Evolutionary conservation across 2,888 invertebrate species (phyloP).

Genomic region (Orchesella flavescens): DNA sequence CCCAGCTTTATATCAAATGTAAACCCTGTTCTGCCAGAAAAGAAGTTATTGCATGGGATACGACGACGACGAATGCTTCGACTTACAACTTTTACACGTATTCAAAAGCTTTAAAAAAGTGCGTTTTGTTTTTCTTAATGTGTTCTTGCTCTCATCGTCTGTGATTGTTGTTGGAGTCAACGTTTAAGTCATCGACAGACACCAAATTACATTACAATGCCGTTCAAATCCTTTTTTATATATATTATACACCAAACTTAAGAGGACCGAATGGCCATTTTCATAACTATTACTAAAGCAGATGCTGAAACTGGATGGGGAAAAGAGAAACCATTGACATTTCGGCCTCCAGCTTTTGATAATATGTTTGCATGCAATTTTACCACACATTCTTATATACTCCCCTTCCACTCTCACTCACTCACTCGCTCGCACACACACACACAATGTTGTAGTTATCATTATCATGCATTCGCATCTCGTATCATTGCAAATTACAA

Average conservation of each 20-base stretch:
- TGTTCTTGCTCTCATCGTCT: neutral
- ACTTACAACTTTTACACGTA: too few relatives aligned
- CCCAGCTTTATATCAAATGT: neutral
- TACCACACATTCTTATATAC: neutral
- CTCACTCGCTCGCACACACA: neutral
- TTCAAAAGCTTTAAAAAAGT: too few relatives aligned
- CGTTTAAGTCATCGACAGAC: neutral
- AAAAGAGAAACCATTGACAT: constrained; percentile 23
- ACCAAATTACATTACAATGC: neutral
- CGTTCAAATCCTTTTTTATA: neutral
- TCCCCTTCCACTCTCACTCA: neutral
- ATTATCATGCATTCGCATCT: neutral
- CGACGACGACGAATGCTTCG: too few relatives aligned
- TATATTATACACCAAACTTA: neutral
- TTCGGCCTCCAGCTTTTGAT: constrained; percentile 1
- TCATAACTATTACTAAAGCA: neutral
- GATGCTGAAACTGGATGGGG: constrained; percentile 3
- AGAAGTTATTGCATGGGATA: neutral
- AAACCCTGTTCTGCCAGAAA: neutral
- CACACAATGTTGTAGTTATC: neutral
- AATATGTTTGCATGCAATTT: neutral
- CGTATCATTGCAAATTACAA: neutral
- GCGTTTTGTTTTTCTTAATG: neutral
- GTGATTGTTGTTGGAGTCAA: neutral
- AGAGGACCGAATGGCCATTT: neutral